Conservation (phyloP, 1,140 invertebrate genomes). For the Zophobas atratus region DNA sequence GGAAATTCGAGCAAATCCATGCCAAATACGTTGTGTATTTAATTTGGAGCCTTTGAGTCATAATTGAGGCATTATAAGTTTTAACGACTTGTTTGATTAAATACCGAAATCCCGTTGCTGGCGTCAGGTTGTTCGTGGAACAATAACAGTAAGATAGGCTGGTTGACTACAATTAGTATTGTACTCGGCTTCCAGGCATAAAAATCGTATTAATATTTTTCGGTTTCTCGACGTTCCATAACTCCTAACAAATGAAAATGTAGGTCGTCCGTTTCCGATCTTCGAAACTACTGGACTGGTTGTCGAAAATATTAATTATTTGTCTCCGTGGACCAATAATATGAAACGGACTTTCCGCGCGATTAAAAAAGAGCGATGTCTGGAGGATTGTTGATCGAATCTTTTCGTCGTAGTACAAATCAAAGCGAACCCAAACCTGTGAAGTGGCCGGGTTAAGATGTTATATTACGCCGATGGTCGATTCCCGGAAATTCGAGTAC, state of each 20-base stretch:
- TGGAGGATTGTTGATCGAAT: conserved; percentile 25
- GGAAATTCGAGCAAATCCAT: background rate
- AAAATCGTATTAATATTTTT: too few species aligned
- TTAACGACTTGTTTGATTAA: conserved; percentile 22
- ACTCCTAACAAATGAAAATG: too few species aligned
- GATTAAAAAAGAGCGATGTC: conserved; percentile 27
- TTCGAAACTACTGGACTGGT: too few species aligned
- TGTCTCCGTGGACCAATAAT: too few species aligned
- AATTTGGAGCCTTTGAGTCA: conserved; percentile 27
- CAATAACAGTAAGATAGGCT: background rate
- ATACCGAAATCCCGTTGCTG: conserved; percentile 5
- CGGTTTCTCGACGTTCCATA: too few species aligned
- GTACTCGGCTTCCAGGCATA: too few species aligned
- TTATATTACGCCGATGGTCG: conserved; percentile 34
- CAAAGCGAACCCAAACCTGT: conserved; percentile 21
- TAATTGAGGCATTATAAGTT: conserved; percentile 35
- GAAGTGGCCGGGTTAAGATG: conserved; percentile 37
- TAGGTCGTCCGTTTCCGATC: too few species aligned
- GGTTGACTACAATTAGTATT: too few species aligned
- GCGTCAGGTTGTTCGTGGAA: background rate
- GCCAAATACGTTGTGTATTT: conserved; percentile 9
- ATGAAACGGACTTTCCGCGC: too few species aligned
- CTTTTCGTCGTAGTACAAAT: conserved; percentile 15
- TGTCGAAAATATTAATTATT: too few species aligned
- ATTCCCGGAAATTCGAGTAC: conserved; percentile 23